A percentile compares a stretch with the other conserved stretches of the same genome.
phyloP scores from a whole-genome alignment of 2,113 vertebrate species.

The Sylvilagus bachmani region DNA sequence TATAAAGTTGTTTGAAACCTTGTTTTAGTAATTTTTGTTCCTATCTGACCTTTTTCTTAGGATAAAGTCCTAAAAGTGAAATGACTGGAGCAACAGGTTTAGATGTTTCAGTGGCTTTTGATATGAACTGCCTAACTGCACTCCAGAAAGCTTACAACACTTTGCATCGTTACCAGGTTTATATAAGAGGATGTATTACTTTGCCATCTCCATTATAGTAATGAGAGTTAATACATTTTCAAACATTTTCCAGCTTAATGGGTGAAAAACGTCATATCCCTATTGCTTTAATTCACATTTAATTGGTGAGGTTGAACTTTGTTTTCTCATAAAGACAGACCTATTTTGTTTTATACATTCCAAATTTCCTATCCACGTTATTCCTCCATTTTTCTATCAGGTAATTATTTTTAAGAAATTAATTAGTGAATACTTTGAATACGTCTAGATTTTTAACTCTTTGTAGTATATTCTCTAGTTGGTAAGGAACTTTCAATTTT shows the following conservation, averaged over 20 bases:
- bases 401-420: constrained; percentile 50
- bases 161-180: constrained; percentile 53
- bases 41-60: constrained; percentile 40
- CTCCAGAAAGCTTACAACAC: constrained; percentile 62
- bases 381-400: constrained; percentile 40
- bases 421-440: neutral
- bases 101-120: constrained; percentile 1
- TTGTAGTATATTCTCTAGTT: neutral
- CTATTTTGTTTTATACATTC: constrained; percentile 55
- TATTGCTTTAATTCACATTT: constrained; percentile 65
- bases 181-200: constrained; percentile 42
- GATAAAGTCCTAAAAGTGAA: constrained; percentile 19
- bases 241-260: constrained; percentile 68
- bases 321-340: neutral
- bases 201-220: constrained; percentile 55
- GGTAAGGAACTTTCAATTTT: constrained; percentile 56
- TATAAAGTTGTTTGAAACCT: constrained; percentile 19
- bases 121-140: constrained; percentile 29
- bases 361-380: neutral
- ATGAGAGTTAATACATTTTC: constrained; percentile 65
- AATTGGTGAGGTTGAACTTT: constrained; percentile 64
- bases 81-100: constrained; percentile 41
- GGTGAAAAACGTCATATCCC: constrained; percentile 56
- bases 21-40: constrained; percentile 42
- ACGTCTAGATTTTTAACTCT: neutral